Percentiles rank a stretch among this genome's conserved stretches.
Evolutionary conservation across 2,888 invertebrate genomes (phyloP).

Genomic region (Cantharis rustica): DNA sequence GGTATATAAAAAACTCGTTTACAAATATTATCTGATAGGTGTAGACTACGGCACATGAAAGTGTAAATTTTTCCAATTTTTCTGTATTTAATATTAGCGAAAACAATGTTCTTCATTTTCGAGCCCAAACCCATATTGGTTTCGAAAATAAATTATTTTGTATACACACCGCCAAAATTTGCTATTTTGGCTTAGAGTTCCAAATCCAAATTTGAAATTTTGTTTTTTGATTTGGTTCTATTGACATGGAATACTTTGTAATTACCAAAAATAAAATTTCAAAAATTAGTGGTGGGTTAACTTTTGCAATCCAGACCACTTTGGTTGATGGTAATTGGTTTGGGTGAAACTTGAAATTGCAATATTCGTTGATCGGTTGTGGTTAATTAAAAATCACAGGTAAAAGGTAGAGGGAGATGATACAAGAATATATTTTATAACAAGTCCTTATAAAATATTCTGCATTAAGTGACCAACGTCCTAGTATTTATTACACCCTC

Average conservation of each 20-base stretch:
- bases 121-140: not conserved
- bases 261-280: not conserved
- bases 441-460: slow-evolving; percentile 50
- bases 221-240: not conserved
- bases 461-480: slow-evolving; percentile 46
- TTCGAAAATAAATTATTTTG: not conserved
- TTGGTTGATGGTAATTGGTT: not conserved
- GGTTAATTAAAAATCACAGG: slow-evolving; percentile 34
- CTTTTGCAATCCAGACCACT: not conserved
- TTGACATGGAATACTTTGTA: not conserved
- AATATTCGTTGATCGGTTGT: slow-evolving; percentile 31
- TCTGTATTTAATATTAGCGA: not conserved
- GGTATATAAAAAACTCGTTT: slow-evolving; percentile 36
- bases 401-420: slow-evolving; percentile 33
- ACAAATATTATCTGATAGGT: slow-evolving; percentile 29
- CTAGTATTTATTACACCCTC: slow-evolving; percentile 31
- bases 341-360: slow-evolving; percentile 4
- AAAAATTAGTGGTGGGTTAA: not conserved
- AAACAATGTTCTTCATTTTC: not conserved
- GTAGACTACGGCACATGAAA: not conserved
- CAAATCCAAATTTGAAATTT: not conserved
- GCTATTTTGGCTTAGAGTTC: not conserved
- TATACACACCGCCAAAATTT: not conserved
- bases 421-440: slow-evolving; percentile 47
- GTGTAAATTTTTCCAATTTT: not conserved